Evolutionary conservation across 2,888 invertebrate genomes (phyloP).

Genomic region (Acrobasis suavella): DNA sequence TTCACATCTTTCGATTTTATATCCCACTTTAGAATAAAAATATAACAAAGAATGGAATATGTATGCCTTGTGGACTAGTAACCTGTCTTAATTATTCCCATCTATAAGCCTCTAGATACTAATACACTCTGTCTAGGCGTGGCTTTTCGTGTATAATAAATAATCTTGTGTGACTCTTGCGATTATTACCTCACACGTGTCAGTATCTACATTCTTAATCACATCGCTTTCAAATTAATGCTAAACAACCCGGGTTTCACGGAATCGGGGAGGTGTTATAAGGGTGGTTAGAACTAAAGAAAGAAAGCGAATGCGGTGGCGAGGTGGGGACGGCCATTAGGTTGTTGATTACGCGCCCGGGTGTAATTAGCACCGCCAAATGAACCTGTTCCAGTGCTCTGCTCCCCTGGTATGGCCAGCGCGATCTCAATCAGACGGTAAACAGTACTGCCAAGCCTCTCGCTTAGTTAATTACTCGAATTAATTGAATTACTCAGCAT

Average conservation of each 20-base stretch:
- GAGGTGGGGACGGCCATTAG: constrained; percentile 54
- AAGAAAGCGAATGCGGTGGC: constrained; percentile 34
- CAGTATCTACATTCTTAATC: too few relatives aligned
- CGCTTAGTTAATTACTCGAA: constrained; percentile 23
- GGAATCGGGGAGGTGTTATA: constrained; percentile 38
- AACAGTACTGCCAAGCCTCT: constrained; percentile 28
- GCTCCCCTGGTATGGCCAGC: constrained; percentile 55
- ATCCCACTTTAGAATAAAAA: too few relatives aligned
- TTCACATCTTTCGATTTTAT: too few relatives aligned
- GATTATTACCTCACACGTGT: too few relatives aligned
- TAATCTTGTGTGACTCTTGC: too few relatives aligned
- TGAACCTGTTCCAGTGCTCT: constrained; percentile 65
- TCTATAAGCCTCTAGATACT: too few relatives aligned
- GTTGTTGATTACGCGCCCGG: constrained; percentile 65
- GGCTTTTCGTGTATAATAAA: too few relatives aligned
- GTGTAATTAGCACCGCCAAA: constrained; percentile 73
- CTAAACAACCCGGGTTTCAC: constrained; percentile 32
- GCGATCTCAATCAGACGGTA: constrained; percentile 50
- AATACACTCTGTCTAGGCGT: too few relatives aligned
- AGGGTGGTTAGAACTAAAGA: constrained; percentile 39
- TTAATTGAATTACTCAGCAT: constrained; percentile 22
- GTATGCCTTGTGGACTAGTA: too few relatives aligned
- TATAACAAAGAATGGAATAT: too few relatives aligned
- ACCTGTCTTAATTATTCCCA: too few relatives aligned
- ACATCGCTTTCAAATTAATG: background rate